These are phyloP conservation scores for Strix uralensis DNA, from an alignment of 2,113 vertebrate genomes.

Conservation along the genomic window DNA sequence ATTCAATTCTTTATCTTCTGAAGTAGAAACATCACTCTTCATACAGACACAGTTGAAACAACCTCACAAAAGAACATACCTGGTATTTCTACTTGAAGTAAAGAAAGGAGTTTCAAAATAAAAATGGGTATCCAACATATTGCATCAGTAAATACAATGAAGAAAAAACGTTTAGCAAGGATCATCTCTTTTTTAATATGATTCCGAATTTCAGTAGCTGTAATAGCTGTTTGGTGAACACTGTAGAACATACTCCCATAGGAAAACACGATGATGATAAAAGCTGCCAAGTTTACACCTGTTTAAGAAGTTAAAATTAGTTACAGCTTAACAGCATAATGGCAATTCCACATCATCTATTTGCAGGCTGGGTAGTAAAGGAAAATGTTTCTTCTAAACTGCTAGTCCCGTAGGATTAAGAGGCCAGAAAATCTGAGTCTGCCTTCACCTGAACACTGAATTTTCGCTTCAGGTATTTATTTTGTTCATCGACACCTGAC, in stretches of 20 bases:
- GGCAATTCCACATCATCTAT: background rate
- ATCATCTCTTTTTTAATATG: constrained; percentile 93
- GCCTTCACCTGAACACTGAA: background rate
- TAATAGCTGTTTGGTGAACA: constrained; percentile 87
- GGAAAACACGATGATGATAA: constrained; percentile 93
- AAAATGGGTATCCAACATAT: constrained; percentile 98
- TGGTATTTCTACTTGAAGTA: constrained; percentile 95
- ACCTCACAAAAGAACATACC: constrained; percentile 72
- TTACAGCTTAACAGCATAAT: background rate
- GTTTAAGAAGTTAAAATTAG: constrained; percentile 29
- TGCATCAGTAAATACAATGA: constrained; percentile 95
- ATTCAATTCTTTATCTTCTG: background rate
- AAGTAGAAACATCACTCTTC: background rate
- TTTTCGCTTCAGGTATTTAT: background rate
- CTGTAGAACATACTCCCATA: constrained; percentile 98
- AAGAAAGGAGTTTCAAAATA: constrained; percentile 92
- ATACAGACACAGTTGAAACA: background rate
- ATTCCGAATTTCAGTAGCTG: constrained; percentile 89
- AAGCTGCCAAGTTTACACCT: constrained; percentile 95
- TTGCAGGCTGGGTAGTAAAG: background rate
- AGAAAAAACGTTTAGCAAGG: constrained; percentile 96
- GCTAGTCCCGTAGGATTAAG: background rate
- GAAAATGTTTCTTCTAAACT: background rate
- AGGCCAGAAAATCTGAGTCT: background rate
- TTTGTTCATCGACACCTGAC: background rate